Conservation (phyloP, 2,113 vertebrate genomes). For the Podarcis cretensis region DNA sequence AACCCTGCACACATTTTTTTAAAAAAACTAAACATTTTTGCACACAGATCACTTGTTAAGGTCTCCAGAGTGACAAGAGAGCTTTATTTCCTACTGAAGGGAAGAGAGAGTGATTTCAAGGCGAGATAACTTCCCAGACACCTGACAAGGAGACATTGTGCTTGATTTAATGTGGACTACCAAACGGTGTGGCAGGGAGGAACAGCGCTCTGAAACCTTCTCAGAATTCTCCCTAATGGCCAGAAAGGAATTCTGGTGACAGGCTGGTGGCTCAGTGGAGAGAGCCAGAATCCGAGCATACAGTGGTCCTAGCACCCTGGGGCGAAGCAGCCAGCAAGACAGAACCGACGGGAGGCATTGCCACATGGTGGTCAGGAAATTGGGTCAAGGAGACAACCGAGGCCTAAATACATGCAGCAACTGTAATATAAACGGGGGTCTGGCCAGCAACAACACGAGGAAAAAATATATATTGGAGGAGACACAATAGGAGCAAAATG, state of each 20-base stretch:
- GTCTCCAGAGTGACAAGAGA: slow-evolving; percentile 16
- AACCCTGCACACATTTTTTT: neutral
- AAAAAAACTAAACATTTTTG: neutral
- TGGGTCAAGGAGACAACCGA: neutral
- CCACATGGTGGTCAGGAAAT: neutral
- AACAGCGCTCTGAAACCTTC: neutral
- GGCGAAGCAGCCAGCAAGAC: neutral
- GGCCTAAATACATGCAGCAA: neutral
- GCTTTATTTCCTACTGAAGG: neutral
- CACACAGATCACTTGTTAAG: neutral
- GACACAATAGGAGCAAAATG: neutral
- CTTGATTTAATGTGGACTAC: neutral
- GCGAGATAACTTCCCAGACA: neutral
- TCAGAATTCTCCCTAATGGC: neutral
- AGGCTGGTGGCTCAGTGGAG: fast-evolving
- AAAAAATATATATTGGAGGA: too few species aligned
- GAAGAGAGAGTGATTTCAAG: neutral
- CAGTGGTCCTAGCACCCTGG: neutral
- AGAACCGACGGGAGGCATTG: neutral
- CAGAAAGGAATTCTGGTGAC: neutral
- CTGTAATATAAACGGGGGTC: neutral
- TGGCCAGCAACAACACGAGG: neutral
- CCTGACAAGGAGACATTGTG: neutral
- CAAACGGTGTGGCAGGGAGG: neutral
- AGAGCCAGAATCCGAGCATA: too few species aligned